These are phyloP conservation scores for Thera britannica DNA, from an alignment of 2,888 invertebrate genomes.

Conservation along the genomic window DNA sequence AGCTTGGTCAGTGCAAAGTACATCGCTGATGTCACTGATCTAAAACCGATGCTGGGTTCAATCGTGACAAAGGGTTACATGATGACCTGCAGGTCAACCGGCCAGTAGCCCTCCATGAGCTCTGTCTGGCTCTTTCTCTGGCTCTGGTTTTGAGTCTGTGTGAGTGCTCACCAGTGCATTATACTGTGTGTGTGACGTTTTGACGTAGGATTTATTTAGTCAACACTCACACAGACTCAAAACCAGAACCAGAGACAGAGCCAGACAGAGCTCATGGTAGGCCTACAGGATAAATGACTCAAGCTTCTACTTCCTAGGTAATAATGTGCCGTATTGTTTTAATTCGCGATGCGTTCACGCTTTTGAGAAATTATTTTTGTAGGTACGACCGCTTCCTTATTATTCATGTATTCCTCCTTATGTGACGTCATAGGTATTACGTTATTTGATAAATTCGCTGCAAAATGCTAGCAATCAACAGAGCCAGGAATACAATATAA, in stretches of 20 bases:
- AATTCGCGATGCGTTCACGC: constrained; percentile 4
- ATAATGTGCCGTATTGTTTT: constrained; percentile 20
- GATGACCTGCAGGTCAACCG: constrained; percentile 36
- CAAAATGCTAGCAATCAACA: neutral
- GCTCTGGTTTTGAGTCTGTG: no score
- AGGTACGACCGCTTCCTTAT: neutral
- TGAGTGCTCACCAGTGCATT: no score
- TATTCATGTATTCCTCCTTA: neutral
- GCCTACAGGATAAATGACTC: constrained; percentile 33
- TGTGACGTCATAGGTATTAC: neutral
- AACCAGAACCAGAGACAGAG: no score
- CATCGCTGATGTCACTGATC: constrained; percentile 37
- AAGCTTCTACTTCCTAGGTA: constrained; percentile 19
- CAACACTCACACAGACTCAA: no score
- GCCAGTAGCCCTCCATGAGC: neutral
- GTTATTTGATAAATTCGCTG: neutral
- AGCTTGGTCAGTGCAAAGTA: neutral
- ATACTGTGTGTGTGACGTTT: no score
- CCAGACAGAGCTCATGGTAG: no score
- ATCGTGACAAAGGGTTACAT: constrained; percentile 44
- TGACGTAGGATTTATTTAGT: no score
- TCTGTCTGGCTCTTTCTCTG: no score
- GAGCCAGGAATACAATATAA: no score
- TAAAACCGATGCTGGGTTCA: constrained; percentile 38
- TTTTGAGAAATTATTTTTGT: constrained; percentile 14